Evolutionary conservation across 2,888 invertebrate genomes (phyloP).

Genomic region (Panopea generosa): DNA sequence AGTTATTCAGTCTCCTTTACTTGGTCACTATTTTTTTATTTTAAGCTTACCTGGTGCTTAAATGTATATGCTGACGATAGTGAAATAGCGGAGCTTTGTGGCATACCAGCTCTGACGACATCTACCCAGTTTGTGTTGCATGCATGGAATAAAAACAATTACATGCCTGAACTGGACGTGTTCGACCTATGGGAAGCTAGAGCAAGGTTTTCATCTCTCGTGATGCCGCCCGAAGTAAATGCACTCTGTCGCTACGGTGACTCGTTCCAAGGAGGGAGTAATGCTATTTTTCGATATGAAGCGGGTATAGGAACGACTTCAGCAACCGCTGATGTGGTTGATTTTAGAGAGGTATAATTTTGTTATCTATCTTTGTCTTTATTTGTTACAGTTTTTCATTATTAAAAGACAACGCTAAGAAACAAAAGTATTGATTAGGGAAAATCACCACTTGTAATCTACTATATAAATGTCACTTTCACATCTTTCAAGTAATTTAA

Average conservation of each 20-base stretch:
- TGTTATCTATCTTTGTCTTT: no score
- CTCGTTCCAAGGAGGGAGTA: constrained; percentile 68
- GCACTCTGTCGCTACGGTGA: constrained; percentile 68
- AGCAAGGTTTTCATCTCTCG: constrained; percentile 60
- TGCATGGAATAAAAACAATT: constrained; percentile 71
- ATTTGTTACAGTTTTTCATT: no score
- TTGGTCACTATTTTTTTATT: no score
- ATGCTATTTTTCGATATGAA: constrained; percentile 68
- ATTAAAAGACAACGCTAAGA: no score
- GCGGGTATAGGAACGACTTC: constrained; percentile 65
- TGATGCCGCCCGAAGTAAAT: constrained; percentile 62
- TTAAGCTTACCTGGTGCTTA: constrained; percentile 67
- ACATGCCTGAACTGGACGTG: constrained; percentile 52
- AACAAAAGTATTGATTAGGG: no score
- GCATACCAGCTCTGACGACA: constrained; percentile 60
- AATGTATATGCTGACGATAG: constrained; percentile 54
- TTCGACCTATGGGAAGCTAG: constrained; percentile 58
- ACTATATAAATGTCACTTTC: no score
- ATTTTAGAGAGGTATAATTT: constrained; percentile 57
- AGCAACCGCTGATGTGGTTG: constrained; percentile 44
- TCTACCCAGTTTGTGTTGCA: constrained; percentile 63
- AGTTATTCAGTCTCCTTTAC: no score
- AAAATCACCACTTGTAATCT: no score
- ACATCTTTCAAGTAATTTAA: no score
- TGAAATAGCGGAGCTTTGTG: constrained; percentile 60